These are phyloP conservation scores for Pachymerium ferrugineum DNA, from an alignment of 2,888 invertebrate genomes.

Conservation along the genomic window DNA sequence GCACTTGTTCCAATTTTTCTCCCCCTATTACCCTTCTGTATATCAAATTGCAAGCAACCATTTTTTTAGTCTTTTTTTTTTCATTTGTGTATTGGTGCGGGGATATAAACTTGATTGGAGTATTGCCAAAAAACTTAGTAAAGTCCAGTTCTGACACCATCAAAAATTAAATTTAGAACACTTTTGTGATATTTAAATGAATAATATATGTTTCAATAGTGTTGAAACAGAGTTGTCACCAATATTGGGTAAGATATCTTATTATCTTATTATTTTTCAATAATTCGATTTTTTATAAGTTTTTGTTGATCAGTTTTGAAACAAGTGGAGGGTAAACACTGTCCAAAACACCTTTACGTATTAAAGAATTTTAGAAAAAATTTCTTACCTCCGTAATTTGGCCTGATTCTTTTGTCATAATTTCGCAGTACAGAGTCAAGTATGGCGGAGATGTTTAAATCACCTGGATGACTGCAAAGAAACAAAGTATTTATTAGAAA, in stretches of 20 bases:
- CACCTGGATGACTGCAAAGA: conserved; percentile 43
- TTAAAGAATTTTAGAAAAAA: background rate
- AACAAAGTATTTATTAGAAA: background rate
- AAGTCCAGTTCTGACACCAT: background rate
- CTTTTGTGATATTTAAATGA: background rate
- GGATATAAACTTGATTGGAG: background rate
- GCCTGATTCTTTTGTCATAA: conserved; percentile 98
- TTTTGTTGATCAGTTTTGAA: too few relatives aligned
- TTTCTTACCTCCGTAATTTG: conserved; percentile 92
- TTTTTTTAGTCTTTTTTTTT: too few relatives aligned
- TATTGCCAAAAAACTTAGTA: background rate
- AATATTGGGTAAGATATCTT: too few relatives aligned
- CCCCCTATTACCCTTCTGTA: too few relatives aligned
- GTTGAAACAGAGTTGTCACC: too few relatives aligned
- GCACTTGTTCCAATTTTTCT: too few relatives aligned
- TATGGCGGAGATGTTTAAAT: conserved; percentile 91
- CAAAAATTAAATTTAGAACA: background rate
- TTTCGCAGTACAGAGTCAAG: conserved; percentile 92
- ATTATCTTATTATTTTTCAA: too few relatives aligned
- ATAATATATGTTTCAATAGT: background rate
- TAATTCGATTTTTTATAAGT: too few relatives aligned
- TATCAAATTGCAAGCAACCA: background rate
- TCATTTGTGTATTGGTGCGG: background rate
- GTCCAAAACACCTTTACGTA: background rate
- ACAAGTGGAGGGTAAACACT: too few relatives aligned